Base-by-base conservation (phyloP, 2,888 invertebrate species). In the Lasioglossum morio region DNA sequence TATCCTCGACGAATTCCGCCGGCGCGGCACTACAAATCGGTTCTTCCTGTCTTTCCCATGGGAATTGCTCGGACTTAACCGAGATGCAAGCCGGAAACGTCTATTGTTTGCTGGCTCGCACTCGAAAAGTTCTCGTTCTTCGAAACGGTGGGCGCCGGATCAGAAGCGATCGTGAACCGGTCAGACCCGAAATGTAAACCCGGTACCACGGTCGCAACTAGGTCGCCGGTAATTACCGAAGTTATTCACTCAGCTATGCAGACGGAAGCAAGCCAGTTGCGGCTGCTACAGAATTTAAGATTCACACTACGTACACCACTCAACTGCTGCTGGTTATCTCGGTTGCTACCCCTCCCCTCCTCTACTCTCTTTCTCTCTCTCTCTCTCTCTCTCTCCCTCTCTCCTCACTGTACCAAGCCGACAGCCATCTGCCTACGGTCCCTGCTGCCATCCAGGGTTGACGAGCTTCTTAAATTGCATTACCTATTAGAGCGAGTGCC, bases 231-330 rank as follows among this genome's bases (percentile, higher is more conserved):
- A 92, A 93, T 93, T 93, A 92, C 92, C 84, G 85, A 90, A 92
- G 92, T 93, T 93, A 93, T 92, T 93, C 93, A 88, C 91, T 90
- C 85, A 90, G 89, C 89, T 90, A 92, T 91, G 92, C 88, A 87
- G 86, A 88, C 83, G 72, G 79, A 83, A 84, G 85, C 74, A 76
- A 75, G 72, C 40, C 78, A 73, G 82, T 77, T 46, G 81, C 79
- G 48, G 79, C 69, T 53, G 69, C 85, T 84, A 75, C 84, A 84
- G 87, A 92, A 93, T 92, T 93, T 92, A 90, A 92, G 90, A 93
- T 93, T 91, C 86, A 74, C 82, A 82, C 53, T 87, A 85, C 88
- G 88, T 88, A 69, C 78, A 79, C 69, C 46, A 43, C 72, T 27
- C 78, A 40, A 78, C 30, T 69, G 82, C 73, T 69, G 19, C 2